A percentile compares a stretch with the other conserved stretches of the same genome.
Conservation (phyloP, 2,888 invertebrate species). For the Oscheius sp. region DNA sequence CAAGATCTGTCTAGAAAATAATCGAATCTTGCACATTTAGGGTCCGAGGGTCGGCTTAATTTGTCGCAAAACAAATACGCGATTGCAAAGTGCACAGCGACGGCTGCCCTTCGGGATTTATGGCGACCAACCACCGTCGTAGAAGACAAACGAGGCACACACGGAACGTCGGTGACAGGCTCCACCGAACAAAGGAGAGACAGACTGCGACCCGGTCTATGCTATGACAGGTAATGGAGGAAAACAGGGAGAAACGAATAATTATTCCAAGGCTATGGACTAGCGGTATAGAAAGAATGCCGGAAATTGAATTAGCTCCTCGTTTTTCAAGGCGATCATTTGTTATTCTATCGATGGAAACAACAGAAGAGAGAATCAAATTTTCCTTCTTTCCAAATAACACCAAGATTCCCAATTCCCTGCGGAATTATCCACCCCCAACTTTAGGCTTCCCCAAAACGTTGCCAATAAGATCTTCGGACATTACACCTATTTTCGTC, state of each 20-base stretch:
- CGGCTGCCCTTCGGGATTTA: conserved; percentile 26
- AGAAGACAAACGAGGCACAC: conserved; percentile 24
- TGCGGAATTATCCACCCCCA: conserved; percentile 18
- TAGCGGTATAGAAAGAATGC: too few relatives aligned
- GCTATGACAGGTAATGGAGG: too few relatives aligned
- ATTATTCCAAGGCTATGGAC: too few relatives aligned
- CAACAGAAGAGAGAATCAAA: background rate
- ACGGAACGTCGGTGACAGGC: conserved; percentile 2
- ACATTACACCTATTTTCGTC: background rate
- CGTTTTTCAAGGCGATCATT: background rate
- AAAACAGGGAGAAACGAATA: too few relatives aligned
- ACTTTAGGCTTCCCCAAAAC: conserved; percentile 2
- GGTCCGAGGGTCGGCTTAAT: conserved; percentile 27
- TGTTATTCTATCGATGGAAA: background rate
- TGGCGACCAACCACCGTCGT: conserved; percentile 24
- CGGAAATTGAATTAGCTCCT: too few relatives aligned
- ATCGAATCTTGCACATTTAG: conserved; percentile 22
- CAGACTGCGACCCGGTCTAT: conserved; percentile 3
- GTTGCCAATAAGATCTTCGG: conserved; percentile 20
- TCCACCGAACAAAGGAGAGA: too few relatives aligned
- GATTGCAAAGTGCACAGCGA: conserved; percentile 29
- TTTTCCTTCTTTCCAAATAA: background rate
- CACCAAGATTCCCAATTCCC: background rate
- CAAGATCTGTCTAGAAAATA: conserved; percentile 12
- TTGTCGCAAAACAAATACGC: conserved; percentile 30